Percentiles rank a stretch among this genome's conserved stretches.
phyloP scores from a whole-genome alignment of 1,140 invertebrate genomes.

The Drosophila bocqueti region DNA sequence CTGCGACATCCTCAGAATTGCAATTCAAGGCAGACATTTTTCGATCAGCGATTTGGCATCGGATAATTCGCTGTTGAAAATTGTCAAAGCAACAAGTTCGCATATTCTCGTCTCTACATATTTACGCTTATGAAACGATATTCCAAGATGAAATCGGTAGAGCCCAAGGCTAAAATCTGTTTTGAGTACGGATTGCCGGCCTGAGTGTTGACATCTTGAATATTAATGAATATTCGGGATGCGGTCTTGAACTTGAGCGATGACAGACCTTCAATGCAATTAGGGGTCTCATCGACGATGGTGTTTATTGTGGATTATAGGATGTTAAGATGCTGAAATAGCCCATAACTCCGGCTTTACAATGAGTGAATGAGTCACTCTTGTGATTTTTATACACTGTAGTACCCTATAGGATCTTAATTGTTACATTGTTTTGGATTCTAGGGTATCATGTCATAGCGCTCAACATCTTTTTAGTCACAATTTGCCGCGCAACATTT shows the following conservation, averaged over 20 bases:
- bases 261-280: conserved; percentile 39
- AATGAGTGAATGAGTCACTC: neutral
- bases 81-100: conserved; percentile 62
- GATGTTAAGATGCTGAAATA: conserved; percentile 11
- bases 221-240: conserved; percentile 60
- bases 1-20: conserved; percentile 19
- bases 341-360: neutral
- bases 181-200: conserved; percentile 58
- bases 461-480: too few relatives aligned
- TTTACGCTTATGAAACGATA: conserved; percentile 35
- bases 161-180: conserved; percentile 62
- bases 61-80: conserved; percentile 43
- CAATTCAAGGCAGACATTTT: conserved; percentile 66
- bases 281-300: conserved; percentile 14
- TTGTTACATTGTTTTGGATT: neutral
- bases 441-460: neutral
- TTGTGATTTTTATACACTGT: neutral
- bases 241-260: conserved; percentile 40
- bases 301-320: conserved; percentile 23
- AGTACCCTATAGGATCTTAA: neutral
- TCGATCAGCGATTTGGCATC: conserved; percentile 41
- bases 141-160: conserved; percentile 77
- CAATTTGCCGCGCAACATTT: neutral
- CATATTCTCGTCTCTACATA: conserved; percentile 15
- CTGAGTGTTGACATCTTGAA: conserved; percentile 72